A percentile compares a stretch with the other conserved stretches of the same genome.
Evolutionary conservation across 2,113 vertebrate species (phyloP).

Genomic region (Osmerus mordax): DNA sequence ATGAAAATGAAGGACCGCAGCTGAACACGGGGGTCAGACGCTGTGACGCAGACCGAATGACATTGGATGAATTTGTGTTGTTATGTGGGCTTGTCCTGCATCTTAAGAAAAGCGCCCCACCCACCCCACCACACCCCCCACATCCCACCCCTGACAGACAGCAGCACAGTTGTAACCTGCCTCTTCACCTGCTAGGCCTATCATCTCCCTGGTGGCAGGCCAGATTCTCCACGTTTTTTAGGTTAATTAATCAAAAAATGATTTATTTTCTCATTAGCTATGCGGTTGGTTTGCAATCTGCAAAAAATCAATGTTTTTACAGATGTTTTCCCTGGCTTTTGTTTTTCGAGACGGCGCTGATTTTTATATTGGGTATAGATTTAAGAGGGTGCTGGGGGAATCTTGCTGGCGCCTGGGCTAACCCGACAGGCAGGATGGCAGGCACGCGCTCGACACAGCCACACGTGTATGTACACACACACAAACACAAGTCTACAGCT

Average conservation of each 20-base stretch:
- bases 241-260: constrained; percentile 82
- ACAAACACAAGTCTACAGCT: constrained; percentile 29
- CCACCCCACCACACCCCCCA: too few species aligned
- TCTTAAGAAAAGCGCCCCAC: too few species aligned
- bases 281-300: constrained; percentile 72
- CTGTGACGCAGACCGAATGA: too few species aligned
- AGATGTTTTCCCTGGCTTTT: constrained; percentile 74
- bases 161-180: constrained; percentile 33
- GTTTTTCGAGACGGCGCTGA: constrained; percentile 73
- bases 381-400: constrained; percentile 73
- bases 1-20: too few species aligned
- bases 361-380: constrained; percentile 82
- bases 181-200: constrained; percentile 58
- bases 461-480: constrained; percentile 35
- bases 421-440: constrained; percentile 41
- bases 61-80: too few species aligned
- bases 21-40: too few species aligned
- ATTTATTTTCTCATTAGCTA: constrained; percentile 82
- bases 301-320: constrained; percentile 76
- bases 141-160: background rate
- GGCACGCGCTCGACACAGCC: constrained; percentile 34
- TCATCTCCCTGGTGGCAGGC: constrained; percentile 66
- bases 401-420: constrained; percentile 54
- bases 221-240: constrained; percentile 69
- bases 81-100: too few species aligned